Conservation (phyloP, 2,797 vertebrate genomes). For the Pangasius mekongensis region DNA sequence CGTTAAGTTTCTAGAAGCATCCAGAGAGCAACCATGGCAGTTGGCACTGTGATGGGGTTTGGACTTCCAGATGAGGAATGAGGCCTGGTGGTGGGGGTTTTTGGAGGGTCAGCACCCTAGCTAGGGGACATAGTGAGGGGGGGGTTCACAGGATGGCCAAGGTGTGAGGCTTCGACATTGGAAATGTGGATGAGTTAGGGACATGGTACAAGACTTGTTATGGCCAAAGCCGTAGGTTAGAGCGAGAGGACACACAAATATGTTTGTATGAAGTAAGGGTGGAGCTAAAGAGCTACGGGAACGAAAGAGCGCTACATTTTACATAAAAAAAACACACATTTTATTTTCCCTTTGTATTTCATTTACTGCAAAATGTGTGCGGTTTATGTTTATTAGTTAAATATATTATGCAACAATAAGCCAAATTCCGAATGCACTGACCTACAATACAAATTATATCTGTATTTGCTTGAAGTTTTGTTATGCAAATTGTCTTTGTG, state of each 20-base stretch:
- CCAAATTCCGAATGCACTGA: constrained; percentile 16
- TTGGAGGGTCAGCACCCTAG: constrained; percentile 39
- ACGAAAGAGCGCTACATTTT: background rate
- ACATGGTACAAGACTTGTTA: background rate
- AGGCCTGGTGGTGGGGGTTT: constrained; percentile 30
- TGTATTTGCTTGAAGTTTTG: constrained; percentile 40
- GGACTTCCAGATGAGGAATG: constrained; percentile 41
- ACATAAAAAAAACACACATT: background rate
- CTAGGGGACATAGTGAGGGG: constrained; percentile 23
- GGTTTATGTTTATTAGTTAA: constrained; percentile 5
- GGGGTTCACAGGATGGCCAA: background rate
- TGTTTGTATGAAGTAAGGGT: background rate
- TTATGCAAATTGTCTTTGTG: constrained; percentile 44
- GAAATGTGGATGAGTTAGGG: background rate
- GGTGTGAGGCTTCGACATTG: constrained; percentile 9
- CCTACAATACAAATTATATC: constrained; percentile 36
- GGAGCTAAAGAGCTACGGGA: background rate
- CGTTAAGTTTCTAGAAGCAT: constrained; percentile 15
- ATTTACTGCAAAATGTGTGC: background rate
- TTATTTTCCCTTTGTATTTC: background rate
- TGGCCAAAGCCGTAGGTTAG: background rate
- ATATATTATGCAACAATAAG: constrained; percentile 16
- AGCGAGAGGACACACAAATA: background rate
- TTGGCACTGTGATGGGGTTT: constrained; percentile 27
- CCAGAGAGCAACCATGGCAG: constrained; percentile 27